A percentile compares a stretch with the other conserved stretches of the same genome.
These are phyloP conservation scores for Tachyglossus aculeatus DNA, from an alignment of 2,797 vertebrate genomes.

Conservation along the genomic window DNA sequence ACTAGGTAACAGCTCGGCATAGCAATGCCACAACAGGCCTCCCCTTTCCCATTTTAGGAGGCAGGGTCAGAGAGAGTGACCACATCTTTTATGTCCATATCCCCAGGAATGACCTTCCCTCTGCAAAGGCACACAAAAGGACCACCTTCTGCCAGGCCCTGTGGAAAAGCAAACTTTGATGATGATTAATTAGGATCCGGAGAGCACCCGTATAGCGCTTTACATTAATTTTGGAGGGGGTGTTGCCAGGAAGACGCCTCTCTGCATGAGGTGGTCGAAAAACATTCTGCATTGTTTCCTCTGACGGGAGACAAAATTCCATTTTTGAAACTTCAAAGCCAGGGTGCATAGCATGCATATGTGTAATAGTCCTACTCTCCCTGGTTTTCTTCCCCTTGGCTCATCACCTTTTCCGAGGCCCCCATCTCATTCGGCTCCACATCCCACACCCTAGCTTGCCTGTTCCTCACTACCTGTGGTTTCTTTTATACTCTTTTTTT, in stretches of 20 bases:
- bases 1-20: conserved; percentile 25
- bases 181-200: no score
- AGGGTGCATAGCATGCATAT: neutral
- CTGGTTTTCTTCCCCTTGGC: neutral
- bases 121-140: neutral
- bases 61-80: no score
- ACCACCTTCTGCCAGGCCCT: neutral
- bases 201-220: no score
- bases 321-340: neutral
- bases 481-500: no score
- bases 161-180: neutral
- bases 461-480: no score
- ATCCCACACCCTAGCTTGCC: no score
- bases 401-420: neutral
- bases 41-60: no score
- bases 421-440: rapidly evolving
- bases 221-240: no score
- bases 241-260: rapidly evolving
- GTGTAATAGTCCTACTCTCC: neutral
- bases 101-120: no score
- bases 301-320: neutral
- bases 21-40: neutral
- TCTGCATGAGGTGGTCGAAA: neutral
- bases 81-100: no score
- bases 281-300: neutral